Evolutionary conservation across 1,140 invertebrate genomes (phyloP).

Genomic region (Gonioctena quinquepunctata): DNA sequence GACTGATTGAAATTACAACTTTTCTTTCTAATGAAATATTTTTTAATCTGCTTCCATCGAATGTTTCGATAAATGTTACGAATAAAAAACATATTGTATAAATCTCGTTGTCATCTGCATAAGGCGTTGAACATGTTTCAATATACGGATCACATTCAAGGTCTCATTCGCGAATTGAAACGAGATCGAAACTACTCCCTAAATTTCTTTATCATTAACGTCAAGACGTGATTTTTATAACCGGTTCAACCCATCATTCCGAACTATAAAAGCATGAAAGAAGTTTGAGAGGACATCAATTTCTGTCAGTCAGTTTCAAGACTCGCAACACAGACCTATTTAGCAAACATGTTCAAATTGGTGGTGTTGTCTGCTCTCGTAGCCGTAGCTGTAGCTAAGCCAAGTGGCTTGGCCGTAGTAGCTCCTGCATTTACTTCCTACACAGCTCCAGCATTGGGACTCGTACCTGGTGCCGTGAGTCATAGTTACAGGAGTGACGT

Average conservation of each 20-base stretch:
- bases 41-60: too few relatives aligned
- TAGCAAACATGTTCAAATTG: conserved; percentile 41
- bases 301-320: conserved; percentile 34
- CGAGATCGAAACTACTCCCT: background rate
- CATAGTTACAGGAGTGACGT: conserved; percentile 26
- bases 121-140: too few relatives aligned
- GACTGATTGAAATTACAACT: too few relatives aligned
- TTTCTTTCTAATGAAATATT: too few relatives aligned
- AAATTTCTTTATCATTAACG: background rate
- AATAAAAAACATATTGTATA: too few relatives aligned
- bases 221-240: background rate
- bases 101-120: too few relatives aligned
- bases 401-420: conserved; percentile 7
- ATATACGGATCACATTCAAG: background rate
- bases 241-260: background rate
- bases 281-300: conserved; percentile 10
- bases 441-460: background rate
- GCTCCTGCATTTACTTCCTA: conserved; percentile 11
- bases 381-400: conserved; percentile 32
- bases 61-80: too few relatives aligned
- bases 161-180: background rate
- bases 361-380: conserved; percentile 42
- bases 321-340: conserved; percentile 40
- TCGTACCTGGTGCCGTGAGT: conserved; percentile 26
- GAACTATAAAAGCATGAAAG: background rate